These are phyloP conservation scores for Kryptolebias marmoratus DNA, from an alignment of 2,113 vertebrate species.

Conservation along the genomic window DNA sequence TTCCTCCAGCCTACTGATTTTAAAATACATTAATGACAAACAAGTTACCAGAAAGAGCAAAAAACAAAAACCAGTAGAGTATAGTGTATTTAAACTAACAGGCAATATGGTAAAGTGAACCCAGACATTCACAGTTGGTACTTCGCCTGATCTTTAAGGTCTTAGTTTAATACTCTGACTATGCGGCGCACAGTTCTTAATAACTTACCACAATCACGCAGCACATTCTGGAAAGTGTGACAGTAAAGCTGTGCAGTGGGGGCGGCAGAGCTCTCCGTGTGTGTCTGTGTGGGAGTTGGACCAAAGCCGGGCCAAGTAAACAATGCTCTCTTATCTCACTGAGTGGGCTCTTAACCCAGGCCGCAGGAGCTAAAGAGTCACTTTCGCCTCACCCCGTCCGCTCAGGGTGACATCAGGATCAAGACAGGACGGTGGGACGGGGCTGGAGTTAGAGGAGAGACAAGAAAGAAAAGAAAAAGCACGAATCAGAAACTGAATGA, in stretches of 20 bases:
- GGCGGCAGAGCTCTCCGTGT: constrained; percentile 38
- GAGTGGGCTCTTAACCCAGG: constrained; percentile 63
- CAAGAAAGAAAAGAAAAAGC: neutral
- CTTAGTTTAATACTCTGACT: constrained; percentile 1
- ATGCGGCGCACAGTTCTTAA: neutral
- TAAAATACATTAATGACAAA: too few relatives aligned
- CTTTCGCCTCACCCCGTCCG: constrained; percentile 38
- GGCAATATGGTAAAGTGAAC: neutral
- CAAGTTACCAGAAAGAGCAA: too few relatives aligned
- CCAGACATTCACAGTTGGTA: neutral
- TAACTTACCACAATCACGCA: constrained; percentile 22
- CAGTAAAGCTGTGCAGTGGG: constrained; percentile 29
- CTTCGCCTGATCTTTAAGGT: constrained; percentile 11
- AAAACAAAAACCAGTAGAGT: too few relatives aligned
- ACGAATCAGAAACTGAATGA: neutral
- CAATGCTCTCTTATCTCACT: constrained; percentile 60
- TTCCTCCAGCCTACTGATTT: too few relatives aligned
- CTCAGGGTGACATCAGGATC: constrained; percentile 37
- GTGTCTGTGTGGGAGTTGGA: constrained; percentile 60
- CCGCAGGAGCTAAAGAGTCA: constrained; percentile 41
- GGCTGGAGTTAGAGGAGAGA: neutral
- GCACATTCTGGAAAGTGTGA: constrained; percentile 47
- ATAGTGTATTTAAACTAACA: neutral
- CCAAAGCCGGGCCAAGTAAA: constrained; percentile 62
- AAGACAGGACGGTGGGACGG: constrained; percentile 1